phyloP scores from a whole-genome alignment of 2,888 invertebrate genomes.

The Pandemis heparana region DNA sequence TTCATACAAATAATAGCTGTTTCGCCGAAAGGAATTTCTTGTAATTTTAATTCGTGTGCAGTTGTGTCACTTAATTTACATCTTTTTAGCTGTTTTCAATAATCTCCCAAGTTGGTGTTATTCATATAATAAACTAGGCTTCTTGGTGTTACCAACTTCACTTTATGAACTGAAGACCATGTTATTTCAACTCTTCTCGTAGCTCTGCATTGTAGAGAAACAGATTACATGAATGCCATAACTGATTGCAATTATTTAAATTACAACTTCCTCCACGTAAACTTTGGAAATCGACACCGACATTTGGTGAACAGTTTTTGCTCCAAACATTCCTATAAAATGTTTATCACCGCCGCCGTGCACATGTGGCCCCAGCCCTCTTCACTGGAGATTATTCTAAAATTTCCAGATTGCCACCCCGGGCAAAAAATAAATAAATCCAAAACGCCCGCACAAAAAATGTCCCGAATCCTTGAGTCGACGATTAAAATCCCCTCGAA shows the following conservation, averaged over 20 bases:
- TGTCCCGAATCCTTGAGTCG: conserved; percentile 74
- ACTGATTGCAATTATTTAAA: conserved; percentile 68
- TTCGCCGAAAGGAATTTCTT: background rate
- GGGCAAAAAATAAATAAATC: conserved; percentile 85
- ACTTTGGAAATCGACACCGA: conserved; percentile 74
- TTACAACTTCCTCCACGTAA: conserved; percentile 77
- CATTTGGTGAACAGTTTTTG: conserved; percentile 83
- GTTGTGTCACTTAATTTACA: no score
- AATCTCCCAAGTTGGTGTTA: no score
- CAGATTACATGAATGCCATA: conserved; percentile 16
- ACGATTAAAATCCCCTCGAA: conserved; percentile 79
- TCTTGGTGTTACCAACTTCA: background rate
- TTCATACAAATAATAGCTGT: background rate
- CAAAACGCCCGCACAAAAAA: conserved; percentile 73
- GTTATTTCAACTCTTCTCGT: background rate
- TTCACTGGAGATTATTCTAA: conserved; percentile 80
- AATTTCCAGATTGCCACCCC: conserved; percentile 85
- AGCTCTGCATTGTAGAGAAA: background rate
- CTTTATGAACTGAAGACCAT: background rate
- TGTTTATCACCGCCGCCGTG: conserved; percentile 79
- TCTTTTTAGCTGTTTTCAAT: no score
- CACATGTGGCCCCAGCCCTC: conserved; percentile 80
- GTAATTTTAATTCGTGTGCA: background rate
- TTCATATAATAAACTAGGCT: no score
- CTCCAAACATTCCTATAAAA: conserved; percentile 83